phyloP scores from a whole-genome alignment of 2,888 invertebrate species.

The Mythimna impura region DNA sequence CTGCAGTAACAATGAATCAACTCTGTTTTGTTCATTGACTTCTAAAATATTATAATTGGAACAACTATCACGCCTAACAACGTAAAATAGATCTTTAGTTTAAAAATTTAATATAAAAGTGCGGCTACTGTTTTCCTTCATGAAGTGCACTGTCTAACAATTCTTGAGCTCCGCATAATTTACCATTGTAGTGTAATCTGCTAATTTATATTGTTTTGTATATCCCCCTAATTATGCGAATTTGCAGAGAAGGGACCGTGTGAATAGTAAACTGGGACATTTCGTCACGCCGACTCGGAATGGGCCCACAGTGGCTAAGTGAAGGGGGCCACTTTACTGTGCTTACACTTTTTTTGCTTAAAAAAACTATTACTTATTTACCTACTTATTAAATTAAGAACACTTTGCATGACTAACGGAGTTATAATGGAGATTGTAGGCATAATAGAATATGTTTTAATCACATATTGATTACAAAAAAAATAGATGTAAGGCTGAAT shows the following conservation, averaged over 20 bases:
- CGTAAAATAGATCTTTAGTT: constrained; percentile 1
- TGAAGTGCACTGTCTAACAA: constrained; percentile 34
- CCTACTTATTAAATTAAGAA: constrained; percentile 28
- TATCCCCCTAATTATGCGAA: constrained; percentile 74
- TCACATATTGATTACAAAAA: constrained; percentile 9
- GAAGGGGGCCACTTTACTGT: constrained; percentile 62
- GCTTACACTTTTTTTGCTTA: constrained; percentile 42
- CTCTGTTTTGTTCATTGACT: background rate
- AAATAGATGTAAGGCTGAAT: constrained; percentile 11
- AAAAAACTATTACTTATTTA: constrained; percentile 23
- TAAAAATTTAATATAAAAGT: constrained; percentile 3
- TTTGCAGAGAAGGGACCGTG: constrained; percentile 78
- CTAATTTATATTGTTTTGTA: constrained; percentile 58
- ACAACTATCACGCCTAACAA: background rate
- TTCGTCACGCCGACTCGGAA: constrained; percentile 71
- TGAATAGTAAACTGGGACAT: constrained; percentile 76
- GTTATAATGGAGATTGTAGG: constrained; percentile 18
- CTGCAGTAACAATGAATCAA: background rate
- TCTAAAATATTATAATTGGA: background rate
- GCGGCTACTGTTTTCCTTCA: constrained; percentile 16
- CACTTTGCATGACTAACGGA: constrained; percentile 11
- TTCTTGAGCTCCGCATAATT: constrained; percentile 43
- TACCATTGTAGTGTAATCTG: constrained; percentile 52
- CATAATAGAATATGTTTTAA: constrained; percentile 32
- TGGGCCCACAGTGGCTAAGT: constrained; percentile 49